A percentile compares a stretch with the other conserved stretches of the same genome.
Evolutionary conservation across 2,888 invertebrate species (phyloP).

Genomic region (Drosophila limbata): DNA sequence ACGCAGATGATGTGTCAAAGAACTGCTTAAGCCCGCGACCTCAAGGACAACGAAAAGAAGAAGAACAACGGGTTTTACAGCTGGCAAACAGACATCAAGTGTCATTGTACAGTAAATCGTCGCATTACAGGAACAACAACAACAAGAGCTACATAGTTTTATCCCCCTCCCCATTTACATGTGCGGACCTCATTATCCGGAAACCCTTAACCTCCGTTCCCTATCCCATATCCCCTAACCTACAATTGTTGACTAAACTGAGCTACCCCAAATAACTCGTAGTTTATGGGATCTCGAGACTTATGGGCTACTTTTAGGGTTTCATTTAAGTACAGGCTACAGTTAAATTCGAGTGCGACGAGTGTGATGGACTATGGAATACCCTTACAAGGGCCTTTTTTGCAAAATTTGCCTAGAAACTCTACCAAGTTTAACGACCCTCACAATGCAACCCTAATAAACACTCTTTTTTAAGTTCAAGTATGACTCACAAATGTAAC

Average conservation of each 20-base stretch:
- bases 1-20: slow-evolving; percentile 47
- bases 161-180: neutral
- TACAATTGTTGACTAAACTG: neutral
- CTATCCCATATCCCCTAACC: neutral
- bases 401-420: neutral
- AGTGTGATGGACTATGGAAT: slow-evolving; percentile 4
- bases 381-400: neutral
- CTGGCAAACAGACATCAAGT: slow-evolving; percentile 38
- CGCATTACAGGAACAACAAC: slow-evolving; percentile 35
- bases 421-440: neutral
- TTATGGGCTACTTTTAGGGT: slow-evolving; percentile 68
- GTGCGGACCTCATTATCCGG: slow-evolving; percentile 34
- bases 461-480: no score
- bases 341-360: neutral
- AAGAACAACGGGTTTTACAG: slow-evolving; percentile 40
- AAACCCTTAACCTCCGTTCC: slow-evolving; percentile 1
- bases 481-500: no score
- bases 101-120: slow-evolving; percentile 62
- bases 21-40: slow-evolving; percentile 40
- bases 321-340: slow-evolving; percentile 57
- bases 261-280: slow-evolving; percentile 29
- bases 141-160: slow-evolving; percentile 7
- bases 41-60: slow-evolving; percentile 50
- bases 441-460: no score
- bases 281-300: slow-evolving; percentile 77